Evolutionary conservation across 2,888 invertebrate species (phyloP).

Genomic region (Tiliacea citrago): DNA sequence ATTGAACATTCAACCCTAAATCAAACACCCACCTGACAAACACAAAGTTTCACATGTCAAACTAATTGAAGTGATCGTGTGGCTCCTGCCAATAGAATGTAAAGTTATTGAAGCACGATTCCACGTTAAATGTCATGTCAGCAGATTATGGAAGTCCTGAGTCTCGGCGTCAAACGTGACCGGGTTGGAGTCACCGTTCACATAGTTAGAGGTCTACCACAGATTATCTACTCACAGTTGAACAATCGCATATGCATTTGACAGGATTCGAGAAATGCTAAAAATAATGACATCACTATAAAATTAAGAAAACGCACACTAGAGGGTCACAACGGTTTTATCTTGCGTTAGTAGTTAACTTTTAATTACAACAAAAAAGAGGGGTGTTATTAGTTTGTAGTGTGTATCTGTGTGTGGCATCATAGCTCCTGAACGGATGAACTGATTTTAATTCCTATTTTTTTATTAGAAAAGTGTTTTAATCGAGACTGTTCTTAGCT

Average conservation of each 20-base stretch:
- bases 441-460: too few relatives aligned
- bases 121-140: conserved; percentile 42
- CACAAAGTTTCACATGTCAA: conserved; percentile 25
- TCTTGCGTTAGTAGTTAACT: too few relatives aligned
- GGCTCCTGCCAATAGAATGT: conserved; percentile 18
- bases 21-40: neutral
- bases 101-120: conserved; percentile 39
- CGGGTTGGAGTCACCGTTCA: conserved; percentile 7
- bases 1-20: conserved; percentile 3
- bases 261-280: neutral
- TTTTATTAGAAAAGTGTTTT: too few relatives aligned
- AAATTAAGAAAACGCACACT: too few relatives aligned
- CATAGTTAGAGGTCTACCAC: conserved; percentile 14
- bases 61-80: conserved; percentile 15
- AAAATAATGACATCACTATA: neutral
- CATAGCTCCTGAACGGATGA: too few relatives aligned
- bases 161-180: conserved; percentile 36
- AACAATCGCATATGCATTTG: neutral
- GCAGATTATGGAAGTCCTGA: conserved; percentile 41
- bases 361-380: too few relatives aligned
- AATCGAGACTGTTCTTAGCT: too few relatives aligned
- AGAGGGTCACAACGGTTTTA: neutral
- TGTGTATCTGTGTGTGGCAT: too few relatives aligned
- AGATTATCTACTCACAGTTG: neutral
- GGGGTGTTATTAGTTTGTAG: too few relatives aligned